Evolutionary conservation across 2,888 invertebrate species (phyloP).

Genomic region (Trachelus iudaicus): DNA sequence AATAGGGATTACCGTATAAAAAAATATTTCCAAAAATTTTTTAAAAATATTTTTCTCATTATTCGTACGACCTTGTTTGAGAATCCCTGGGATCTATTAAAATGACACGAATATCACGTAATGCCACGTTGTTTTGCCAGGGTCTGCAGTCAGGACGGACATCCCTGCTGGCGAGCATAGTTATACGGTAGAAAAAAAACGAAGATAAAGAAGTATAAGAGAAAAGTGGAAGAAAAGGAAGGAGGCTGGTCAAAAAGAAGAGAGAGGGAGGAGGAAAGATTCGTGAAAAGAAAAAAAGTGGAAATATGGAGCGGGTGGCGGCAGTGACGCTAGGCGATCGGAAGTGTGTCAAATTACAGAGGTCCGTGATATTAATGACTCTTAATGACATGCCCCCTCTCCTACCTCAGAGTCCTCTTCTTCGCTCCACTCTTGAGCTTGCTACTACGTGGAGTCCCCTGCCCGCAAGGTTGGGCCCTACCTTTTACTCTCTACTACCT

Average conservation of each 20-base stretch:
- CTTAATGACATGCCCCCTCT: slow-evolving; percentile 60
- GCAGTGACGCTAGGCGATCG: slow-evolving; percentile 62
- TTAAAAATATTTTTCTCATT: too few species aligned
- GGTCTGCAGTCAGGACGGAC: background rate
- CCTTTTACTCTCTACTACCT: slow-evolving; percentile 13
- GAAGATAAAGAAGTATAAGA: background rate
- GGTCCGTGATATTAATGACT: slow-evolving; percentile 61
- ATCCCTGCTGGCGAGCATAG: too few species aligned
- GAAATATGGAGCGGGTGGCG: slow-evolving; percentile 38
- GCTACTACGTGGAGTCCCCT: slow-evolving; percentile 10
- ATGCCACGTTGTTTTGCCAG: slow-evolving; percentile 1
- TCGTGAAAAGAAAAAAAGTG: slow-evolving; percentile 17
- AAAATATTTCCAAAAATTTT: too few species aligned
- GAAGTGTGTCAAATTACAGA: slow-evolving; percentile 66
- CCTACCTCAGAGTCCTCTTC: slow-evolving; percentile 22
- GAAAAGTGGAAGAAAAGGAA: background rate
- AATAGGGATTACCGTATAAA: too few species aligned
- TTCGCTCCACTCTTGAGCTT: slow-evolving; percentile 19
- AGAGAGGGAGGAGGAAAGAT: background rate
- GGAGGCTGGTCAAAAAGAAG: slow-evolving; percentile 9
- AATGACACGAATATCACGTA: slow-evolving; percentile 31
- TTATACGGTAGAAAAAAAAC: too few species aligned
- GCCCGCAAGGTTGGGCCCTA: slow-evolving; percentile 26
- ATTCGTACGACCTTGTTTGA: background rate
- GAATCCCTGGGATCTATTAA: slow-evolving; percentile 16